These are phyloP conservation scores for Apis florea DNA, from an alignment of 1,140 invertebrate species.

Conservation along the genomic window DNA sequence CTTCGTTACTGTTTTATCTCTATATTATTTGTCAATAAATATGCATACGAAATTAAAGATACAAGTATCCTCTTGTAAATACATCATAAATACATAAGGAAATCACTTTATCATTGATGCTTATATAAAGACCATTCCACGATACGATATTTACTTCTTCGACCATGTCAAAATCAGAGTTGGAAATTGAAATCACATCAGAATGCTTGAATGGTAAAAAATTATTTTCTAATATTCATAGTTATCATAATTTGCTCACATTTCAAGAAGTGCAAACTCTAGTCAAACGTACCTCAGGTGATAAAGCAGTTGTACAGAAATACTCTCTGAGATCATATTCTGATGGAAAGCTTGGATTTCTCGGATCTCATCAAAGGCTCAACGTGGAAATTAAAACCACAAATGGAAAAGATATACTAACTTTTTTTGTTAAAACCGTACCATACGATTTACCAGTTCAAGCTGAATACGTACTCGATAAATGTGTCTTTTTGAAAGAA, in stretches of 20 bases:
- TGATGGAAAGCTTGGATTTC: conserved; percentile 78
- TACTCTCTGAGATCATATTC: conserved; percentile 66
- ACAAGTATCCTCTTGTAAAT: not conserved
- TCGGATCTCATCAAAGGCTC: conserved; percentile 78
- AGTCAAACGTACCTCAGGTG: conserved; percentile 45
- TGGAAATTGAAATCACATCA: not conserved
- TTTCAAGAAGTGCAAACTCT: conserved; percentile 65
- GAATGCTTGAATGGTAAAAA: not conserved
- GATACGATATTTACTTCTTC: not conserved
- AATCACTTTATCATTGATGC: no score
- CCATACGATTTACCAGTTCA: conserved; percentile 73
- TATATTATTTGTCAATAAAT: not conserved
- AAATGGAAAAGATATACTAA: conserved; percentile 46
- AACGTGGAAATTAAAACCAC: conserved; percentile 47
- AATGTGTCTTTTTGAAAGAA: conserved; percentile 80
- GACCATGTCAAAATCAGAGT: conserved; percentile 2
- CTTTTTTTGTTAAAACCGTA: conserved; percentile 80
- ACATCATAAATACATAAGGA: not conserved
- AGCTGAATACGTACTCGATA: conserved; percentile 77
- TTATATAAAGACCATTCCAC: conserved; percentile 15
- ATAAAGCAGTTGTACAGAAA: conserved; percentile 49
- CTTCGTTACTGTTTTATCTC: not conserved
- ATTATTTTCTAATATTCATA: not conserved
- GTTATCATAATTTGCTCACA: conserved; percentile 52
- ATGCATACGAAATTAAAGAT: not conserved